Evolutionary conservation across 1,140 invertebrate genomes (phyloP).

Genomic region (Brevipalpus yothersi): DNA sequence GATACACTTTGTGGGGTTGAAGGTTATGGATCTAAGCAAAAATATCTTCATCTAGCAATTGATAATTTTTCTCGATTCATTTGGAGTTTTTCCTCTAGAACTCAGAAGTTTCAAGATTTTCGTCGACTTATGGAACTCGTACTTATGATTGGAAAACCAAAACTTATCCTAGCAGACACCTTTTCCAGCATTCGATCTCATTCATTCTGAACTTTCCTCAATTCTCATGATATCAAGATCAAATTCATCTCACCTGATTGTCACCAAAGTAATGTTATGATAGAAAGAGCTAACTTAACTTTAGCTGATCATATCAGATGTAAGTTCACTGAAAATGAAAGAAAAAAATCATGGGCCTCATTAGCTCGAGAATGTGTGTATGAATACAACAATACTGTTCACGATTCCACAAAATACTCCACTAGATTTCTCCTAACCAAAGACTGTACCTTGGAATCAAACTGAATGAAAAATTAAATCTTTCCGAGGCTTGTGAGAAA

Average conservation of each 20-base stretch:
- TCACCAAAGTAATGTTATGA: conserved; percentile 11
- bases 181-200: conserved; percentile 7
- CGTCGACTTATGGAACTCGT: conserved; percentile 13
- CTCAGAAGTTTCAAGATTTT: conserved; percentile 14
- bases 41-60: conserved; percentile 13
- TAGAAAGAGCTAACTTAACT: conserved; percentile 12
- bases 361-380: conserved; percentile 20
- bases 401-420: conserved; percentile 18
- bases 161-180: neutral
- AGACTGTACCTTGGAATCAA: conserved; percentile 13
- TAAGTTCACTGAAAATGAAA: conserved; percentile 14
- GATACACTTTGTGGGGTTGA: conserved; percentile 17
- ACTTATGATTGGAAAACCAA: conserved; percentile 8
- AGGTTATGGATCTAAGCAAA: conserved; percentile 10
- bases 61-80: conserved; percentile 18
- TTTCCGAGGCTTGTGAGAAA: too few relatives aligned
- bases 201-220: neutral
- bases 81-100: conserved; percentile 12
- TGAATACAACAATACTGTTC: conserved; percentile 21
- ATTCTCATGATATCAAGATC: conserved; percentile 3
- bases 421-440: conserved; percentile 21
- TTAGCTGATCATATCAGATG: conserved; percentile 2
- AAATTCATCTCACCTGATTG: conserved; percentile 1
- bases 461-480: too few relatives aligned
- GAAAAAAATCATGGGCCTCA: conserved; percentile 21